Evolutionary conservation across 2,797 vertebrate genomes (phyloP).

Genomic region (Cynodonichthys magdalenae): DNA sequence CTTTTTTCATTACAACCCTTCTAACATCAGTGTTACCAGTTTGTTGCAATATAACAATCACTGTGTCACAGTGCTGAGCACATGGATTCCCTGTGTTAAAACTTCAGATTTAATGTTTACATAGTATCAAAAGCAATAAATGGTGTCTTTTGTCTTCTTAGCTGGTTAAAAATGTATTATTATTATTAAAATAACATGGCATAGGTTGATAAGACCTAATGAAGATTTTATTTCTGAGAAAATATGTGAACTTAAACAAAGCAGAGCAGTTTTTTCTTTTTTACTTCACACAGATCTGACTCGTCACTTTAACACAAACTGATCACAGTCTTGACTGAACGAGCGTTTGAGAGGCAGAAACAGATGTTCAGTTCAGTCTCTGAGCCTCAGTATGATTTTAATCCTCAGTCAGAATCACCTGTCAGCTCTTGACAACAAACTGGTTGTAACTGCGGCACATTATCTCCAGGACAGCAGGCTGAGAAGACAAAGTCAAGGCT

Average conservation of each 20-base stretch:
- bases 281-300: background rate
- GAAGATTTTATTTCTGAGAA: background rate
- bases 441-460: conserved; percentile 55
- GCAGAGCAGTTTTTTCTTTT: background rate
- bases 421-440: conserved; percentile 63
- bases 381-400: conserved; percentile 23
- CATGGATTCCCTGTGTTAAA: too few species aligned
- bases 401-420: conserved; percentile 66
- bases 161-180: too few species aligned
- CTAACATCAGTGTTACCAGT: too few species aligned
- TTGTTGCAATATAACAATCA: too few species aligned
- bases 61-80: too few species aligned
- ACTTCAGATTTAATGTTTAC: too few species aligned
- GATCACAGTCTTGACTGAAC: conserved; percentile 38
- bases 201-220: conserved; percentile 6
- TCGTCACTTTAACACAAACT: conserved; percentile 20
- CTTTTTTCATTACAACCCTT: too few species aligned
- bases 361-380: conserved; percentile 74
- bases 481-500: conserved; percentile 65
- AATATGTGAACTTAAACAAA: background rate
- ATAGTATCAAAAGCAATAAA: too few species aligned
- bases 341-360: conserved; percentile 33
- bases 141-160: too few species aligned
- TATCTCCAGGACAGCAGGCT: conserved; percentile 40
- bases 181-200: too few species aligned